A percentile compares a stretch with the other conserved stretches of the same genome.
Conservation (phyloP, 2,113 vertebrate species). For the Monarcha castaneiventris region DNA sequence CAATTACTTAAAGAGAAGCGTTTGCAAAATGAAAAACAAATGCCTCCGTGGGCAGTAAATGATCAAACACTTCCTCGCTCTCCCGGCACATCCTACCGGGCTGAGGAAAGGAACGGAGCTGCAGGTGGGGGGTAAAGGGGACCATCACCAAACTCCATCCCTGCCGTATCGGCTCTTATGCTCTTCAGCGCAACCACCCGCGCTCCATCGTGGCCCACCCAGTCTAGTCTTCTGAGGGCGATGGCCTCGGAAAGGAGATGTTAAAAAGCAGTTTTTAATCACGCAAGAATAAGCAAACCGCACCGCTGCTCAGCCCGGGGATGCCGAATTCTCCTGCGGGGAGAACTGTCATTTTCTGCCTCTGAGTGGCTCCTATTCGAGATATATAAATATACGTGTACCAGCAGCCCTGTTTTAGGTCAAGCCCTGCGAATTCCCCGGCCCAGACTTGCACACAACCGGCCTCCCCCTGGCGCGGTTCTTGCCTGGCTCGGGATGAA, state of each 20-base stretch:
- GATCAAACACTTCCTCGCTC: conserved; percentile 48
- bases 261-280: neutral
- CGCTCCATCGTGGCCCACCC: neutral
- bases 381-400: rapidly evolving
- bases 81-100: neutral
- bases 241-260: neutral
- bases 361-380: neutral
- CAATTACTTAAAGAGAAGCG: conserved; percentile 79
- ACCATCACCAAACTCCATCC: neutral
- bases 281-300: neutral
- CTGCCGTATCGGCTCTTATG: rapidly evolving
- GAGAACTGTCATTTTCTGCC: neutral
- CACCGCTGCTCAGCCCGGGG: neutral
- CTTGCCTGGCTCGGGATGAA: neutral
- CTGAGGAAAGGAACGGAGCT: neutral
- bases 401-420: neutral
- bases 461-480: rapidly evolving
- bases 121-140: neutral
- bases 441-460: neutral
- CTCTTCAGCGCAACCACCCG: neutral
- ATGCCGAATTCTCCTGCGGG: neutral
- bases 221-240: neutral
- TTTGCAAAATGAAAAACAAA: conserved; percentile 78
- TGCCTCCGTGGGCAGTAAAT: conserved; percentile 67
- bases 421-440: neutral